phyloP scores from a whole-genome alignment of 2,888 invertebrate genomes.

The Dryomyza anilis region DNA sequence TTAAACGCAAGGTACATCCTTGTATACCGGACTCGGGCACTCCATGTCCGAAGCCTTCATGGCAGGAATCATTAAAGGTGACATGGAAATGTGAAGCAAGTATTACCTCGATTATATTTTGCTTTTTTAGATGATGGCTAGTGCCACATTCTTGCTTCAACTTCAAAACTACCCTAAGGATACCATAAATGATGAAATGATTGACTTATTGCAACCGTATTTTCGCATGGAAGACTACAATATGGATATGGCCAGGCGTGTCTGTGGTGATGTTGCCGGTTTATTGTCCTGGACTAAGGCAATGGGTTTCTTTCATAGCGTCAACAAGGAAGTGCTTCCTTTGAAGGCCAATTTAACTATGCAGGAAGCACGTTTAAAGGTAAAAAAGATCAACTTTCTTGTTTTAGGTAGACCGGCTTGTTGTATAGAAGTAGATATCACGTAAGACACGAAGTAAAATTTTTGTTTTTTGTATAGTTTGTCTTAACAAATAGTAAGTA shows the following conservation, averaged over 20 bases:
- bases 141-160: slow-evolving; percentile 88
- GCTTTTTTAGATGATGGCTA: slow-evolving; percentile 84
- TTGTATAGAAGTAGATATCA: too few relatives aligned
- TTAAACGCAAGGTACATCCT: slow-evolving; percentile 86
- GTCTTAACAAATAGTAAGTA: too few relatives aligned
- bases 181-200: slow-evolving; percentile 96
- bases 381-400: too few relatives aligned
- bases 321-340: slow-evolving; percentile 95
- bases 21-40: slow-evolving; percentile 78
- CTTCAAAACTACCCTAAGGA: slow-evolving; percentile 95
- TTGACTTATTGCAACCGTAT: slow-evolving; percentile 89
- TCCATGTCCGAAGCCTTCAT: slow-evolving; percentile 87
- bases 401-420: too few relatives aligned
- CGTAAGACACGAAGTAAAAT: too few relatives aligned
- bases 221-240: slow-evolving; percentile 92
- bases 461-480: too few relatives aligned
- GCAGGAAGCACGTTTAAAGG: slow-evolving; percentile 87
- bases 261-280: slow-evolving; percentile 96
- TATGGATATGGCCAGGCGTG: slow-evolving; percentile 93
- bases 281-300: slow-evolving; percentile 95
- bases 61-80: slow-evolving; percentile 87
- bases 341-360: slow-evolving; percentile 88
- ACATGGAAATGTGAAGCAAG: too few relatives aligned
- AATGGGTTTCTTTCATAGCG: slow-evolving; percentile 93
- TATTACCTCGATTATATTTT: neutral